Conservation (phyloP, 2,888 invertebrate genomes). For the Mellilla xanthometata region DNA sequence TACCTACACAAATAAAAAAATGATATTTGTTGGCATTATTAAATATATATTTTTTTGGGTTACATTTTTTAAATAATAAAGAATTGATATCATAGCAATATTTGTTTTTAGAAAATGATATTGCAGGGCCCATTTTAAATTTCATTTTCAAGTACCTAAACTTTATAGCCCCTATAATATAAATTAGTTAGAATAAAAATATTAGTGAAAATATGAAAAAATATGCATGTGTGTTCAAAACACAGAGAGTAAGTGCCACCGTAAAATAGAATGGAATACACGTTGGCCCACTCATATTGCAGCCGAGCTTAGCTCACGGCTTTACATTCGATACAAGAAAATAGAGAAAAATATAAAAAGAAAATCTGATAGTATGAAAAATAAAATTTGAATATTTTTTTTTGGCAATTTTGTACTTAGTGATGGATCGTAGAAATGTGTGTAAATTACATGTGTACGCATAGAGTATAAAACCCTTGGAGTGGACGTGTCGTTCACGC, state of each 20-base stretch:
- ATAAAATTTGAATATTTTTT: constrained; percentile 52
- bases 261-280: constrained; percentile 46
- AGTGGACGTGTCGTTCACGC: too few relatives aligned
- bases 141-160: constrained; percentile 24
- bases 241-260: constrained; percentile 46
- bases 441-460: constrained; percentile 38
- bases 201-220: constrained; percentile 34
- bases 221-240: constrained; percentile 51
- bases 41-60: too few relatives aligned
- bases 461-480: too few relatives aligned
- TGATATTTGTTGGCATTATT: constrained; percentile 47
- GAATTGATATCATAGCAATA: constrained; percentile 4
- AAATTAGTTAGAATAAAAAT: constrained; percentile 28
- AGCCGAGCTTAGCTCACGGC: constrained; percentile 47
- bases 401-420: constrained; percentile 83
- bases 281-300: constrained; percentile 48
- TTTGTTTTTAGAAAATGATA: constrained; percentile 29
- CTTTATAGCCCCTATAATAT: constrained; percentile 32
- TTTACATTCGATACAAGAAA: constrained; percentile 35
- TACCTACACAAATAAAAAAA: constrained; percentile 78
- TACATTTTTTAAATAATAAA: too few relatives aligned
- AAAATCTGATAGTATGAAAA: constrained; percentile 43
- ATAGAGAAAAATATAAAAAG: constrained; percentile 31
- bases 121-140: constrained; percentile 27
- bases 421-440: constrained; percentile 63